Evolutionary conservation across 2,113 vertebrate species (phyloP), one percentile per base, ranked within the genome.

Genomic region (Zapus hudsonius): DNA sequence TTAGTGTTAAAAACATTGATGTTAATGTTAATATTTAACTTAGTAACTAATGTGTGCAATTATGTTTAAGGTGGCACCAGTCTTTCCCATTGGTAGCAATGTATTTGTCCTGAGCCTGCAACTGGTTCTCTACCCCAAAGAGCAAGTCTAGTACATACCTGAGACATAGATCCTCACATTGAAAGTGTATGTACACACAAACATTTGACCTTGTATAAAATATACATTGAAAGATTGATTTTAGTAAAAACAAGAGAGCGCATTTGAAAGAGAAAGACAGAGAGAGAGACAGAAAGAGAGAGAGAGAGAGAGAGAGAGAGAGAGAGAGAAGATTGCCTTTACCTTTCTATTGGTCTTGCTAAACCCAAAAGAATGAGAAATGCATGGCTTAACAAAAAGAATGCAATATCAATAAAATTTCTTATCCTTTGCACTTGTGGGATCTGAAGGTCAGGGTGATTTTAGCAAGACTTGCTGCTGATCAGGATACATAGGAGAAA

Each of bases 381-480:
- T 84, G 63, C 33, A 55, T 85, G 87, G 69, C 20, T 92, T 96
- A 93, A 95, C 91, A 88, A 96, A 52, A 92, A 16, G 29, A 38
- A 74, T 87, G 22, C 67, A 89, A 67, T 95, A 93, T 61, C 86
- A 92, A 31, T 44, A 75, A 84, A 70, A 79, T 92, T 92, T 83
- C 52, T 64, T 75, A 81, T 42, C 16, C 57, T 82, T 93, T 69
- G 81, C 67, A 75, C 72, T 69, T 81, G 67, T 75, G 82, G 80
- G 33, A 89, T 79, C 81, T 94, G 83, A 96, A 93, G 80, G 87
- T 95, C 89, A 59, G 5, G 73, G 40, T 72, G 42, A 91, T 94
- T 91, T 91, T 78, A 87, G 44, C 40, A 70, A 40, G 36, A 93
- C 92, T 90, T 70, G 64, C 78, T 90, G 78, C 67, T 72, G 87